Conservation (phyloP, 2,113 vertebrate genomes). For the Melanostigma gelatinosum region DNA sequence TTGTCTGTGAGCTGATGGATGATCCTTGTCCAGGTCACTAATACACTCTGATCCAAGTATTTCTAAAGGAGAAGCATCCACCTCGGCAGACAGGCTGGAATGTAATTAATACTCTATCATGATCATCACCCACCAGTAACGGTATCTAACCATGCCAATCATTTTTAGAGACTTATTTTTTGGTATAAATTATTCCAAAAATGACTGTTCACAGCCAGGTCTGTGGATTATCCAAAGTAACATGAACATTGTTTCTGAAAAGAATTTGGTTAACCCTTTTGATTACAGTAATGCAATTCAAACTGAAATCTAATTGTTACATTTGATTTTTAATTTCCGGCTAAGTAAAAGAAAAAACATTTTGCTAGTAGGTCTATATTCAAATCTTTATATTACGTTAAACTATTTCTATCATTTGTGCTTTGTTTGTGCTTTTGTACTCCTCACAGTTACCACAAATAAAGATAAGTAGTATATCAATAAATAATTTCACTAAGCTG, state of each 20-base stretch:
- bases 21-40: slow-evolving; percentile 54
- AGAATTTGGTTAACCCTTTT: not conserved
- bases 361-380: not conserved
- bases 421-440: not conserved
- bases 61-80: slow-evolving; percentile 11
- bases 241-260: not conserved
- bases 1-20: slow-evolving; percentile 65
- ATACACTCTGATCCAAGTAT: slow-evolving; percentile 22
- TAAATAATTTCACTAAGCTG: not conserved
- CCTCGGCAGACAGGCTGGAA: slow-evolving; percentile 4
- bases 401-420: not conserved
- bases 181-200: not conserved
- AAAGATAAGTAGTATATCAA: not conserved
- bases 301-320: not conserved
- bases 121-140: not conserved
- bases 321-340: not conserved
- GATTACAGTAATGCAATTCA: not conserved
- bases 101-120: not conserved
- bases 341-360: not conserved
- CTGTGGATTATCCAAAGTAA: not conserved
- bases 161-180: not conserved
- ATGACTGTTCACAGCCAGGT: not conserved
- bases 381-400: not conserved
- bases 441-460: not conserved
- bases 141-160: not conserved